Evolutionary conservation across 2,113 vertebrate species (phyloP), one percentile per base, ranked within the genome.

Genomic region (Pica pica): DNA sequence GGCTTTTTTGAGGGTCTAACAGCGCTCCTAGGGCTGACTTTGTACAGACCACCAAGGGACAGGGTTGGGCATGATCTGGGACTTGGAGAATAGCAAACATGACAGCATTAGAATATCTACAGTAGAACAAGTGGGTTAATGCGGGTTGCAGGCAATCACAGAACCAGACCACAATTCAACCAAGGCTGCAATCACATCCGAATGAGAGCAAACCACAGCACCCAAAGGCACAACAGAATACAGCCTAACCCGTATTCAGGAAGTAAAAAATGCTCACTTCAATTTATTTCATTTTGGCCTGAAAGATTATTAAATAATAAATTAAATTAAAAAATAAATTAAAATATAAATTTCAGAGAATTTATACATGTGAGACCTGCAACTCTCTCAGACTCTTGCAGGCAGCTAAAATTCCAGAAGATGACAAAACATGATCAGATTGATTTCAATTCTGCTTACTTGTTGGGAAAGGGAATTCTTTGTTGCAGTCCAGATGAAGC

Each of bases 381-480:
- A 70, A 33, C 8, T 28, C 67, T 41, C 37, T 88, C 64, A 80
- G 69, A 73, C 28, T 68, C 37, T 60, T 55, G 49, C 37, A 89
- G 39, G 35, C 46, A 91, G 59, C 37, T 89, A 57, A 70, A 90
- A 91, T 75, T 95, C 56, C 69, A 73, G 68, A 82, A 86, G 59
- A 30, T 59, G 65, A 64, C 26, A 94, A 81, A 93, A 95, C 52
- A 30, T 20, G 15, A 87, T 77, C 83, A 89, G 55, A 91, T 31
- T 52, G 16, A 83, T 82, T 93, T 84, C 50, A 53, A 88, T 63
- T 85, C 77, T 73, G 97, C 99, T 95, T 98, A 99, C 99, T 99
- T 89, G 99, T 99, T 71, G 99, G 99, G 90, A 99, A 99, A 81
- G 99, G 99, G 90, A 99, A 99, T 93, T 99, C 99, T 97, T 99